Percentiles rank a stretch among this genome's conserved stretches.
Evolutionary conservation across 23 tunicate species (phyloP).

Genomic region (Halocynthia aurantium): DNA sequence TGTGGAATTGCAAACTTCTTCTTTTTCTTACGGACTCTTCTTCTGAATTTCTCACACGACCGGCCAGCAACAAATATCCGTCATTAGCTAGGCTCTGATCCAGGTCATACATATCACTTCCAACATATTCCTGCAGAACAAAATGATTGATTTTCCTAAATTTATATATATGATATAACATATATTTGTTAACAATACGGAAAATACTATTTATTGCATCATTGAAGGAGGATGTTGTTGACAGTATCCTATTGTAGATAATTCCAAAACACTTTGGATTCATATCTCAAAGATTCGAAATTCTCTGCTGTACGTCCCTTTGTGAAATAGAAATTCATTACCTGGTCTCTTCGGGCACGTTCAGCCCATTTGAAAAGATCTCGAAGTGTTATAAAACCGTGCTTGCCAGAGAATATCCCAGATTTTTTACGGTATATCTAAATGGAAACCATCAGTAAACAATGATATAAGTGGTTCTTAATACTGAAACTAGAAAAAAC

Average conservation of each 20-base stretch:
- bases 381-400: conserved; percentile 81
- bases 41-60: conserved; percentile 59
- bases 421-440: conserved; percentile 40
- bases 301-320: too few species aligned
- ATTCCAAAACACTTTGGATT: too few species aligned
- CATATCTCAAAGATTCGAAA: too few species aligned
- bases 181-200: too few species aligned
- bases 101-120: conserved; percentile 57
- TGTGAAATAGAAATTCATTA: neutral
- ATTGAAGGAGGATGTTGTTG: neutral
- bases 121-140: too few species aligned
- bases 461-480: neutral
- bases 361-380: conserved; percentile 98
- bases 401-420: conserved; percentile 86
- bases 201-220: neutral
- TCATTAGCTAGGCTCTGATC: conserved; percentile 85
- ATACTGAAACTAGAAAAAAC: too few species aligned
- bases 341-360: conserved; percentile 52
- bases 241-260: too few species aligned
- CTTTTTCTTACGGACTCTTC: conserved; percentile 48
- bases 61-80: conserved; percentile 82
- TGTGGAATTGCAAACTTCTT: too few species aligned
- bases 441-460: conserved; percentile 16
- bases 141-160: too few species aligned
- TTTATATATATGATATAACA: too few species aligned